Evolutionary conservation across 2,113 vertebrate genomes (phyloP).

Genomic region (Otus sunia): DNA sequence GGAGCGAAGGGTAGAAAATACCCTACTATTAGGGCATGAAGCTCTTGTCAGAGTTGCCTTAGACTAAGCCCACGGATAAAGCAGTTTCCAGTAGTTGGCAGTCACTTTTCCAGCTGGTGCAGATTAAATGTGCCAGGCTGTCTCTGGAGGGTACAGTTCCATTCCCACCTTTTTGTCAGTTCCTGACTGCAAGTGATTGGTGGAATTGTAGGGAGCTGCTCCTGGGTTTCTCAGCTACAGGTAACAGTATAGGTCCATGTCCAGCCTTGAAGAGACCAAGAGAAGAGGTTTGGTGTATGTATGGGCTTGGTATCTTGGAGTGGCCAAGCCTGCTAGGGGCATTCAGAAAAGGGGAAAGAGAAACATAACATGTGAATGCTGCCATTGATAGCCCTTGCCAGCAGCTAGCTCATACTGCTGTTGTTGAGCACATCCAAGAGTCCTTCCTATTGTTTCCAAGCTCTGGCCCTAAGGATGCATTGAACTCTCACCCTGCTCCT

Average conservation of each 20-base stretch:
- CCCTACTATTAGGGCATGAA: neutral
- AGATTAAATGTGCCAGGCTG: neutral
- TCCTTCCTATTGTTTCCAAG: neutral
- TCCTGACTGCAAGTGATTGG: neutral
- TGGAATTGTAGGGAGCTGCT: neutral
- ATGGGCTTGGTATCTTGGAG: neutral
- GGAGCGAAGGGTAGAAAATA: neutral
- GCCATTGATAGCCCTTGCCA: neutral
- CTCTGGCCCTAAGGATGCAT: neutral
- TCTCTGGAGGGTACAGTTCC: neutral
- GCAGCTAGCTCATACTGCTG: neutral
- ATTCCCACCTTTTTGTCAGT: neutral
- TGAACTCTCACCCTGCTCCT: neutral
- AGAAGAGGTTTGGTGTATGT: neutral
- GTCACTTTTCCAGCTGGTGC: neutral
- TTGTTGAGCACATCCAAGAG: neutral
- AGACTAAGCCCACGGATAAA: neutral
- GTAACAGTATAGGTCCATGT: neutral
- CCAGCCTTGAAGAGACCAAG: neutral
- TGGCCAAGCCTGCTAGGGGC: neutral
- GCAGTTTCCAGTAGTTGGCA: neutral
- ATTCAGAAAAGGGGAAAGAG: neutral
- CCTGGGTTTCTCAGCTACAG: neutral
- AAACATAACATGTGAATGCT: neutral
- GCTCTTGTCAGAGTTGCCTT: neutral